phyloP scores from a whole-genome alignment of 1,140 invertebrate genomes.

The Macrobrachium rosenbergii region DNA sequence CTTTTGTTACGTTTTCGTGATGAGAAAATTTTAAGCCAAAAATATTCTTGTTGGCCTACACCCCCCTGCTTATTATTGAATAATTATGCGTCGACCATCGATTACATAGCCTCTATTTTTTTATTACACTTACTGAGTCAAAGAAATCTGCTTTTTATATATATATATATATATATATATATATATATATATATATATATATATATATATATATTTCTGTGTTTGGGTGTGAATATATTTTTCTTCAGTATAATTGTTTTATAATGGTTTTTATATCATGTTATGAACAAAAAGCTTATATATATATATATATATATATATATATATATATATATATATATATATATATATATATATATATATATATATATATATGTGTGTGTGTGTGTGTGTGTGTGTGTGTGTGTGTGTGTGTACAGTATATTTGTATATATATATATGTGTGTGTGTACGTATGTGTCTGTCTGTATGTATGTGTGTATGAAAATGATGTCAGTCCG shows the following conservation, averaged over 20 bases:
- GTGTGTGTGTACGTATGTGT: conserved; percentile 1
- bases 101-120: too few species aligned
- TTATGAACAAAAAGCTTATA: not conserved
- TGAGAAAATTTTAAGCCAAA: too few species aligned
- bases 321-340: not conserved
- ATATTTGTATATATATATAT: not conserved
- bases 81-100: too few species aligned
- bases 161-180: too few species aligned
- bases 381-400: not conserved
- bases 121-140: too few species aligned
- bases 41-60: too few species aligned
- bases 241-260: not conserved
- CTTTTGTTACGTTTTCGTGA: too few species aligned
- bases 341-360: too few species aligned
- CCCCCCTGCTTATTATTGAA: too few species aligned
- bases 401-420: not conserved
- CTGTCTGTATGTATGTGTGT: not conserved
- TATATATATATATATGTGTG: not conserved
- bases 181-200: too few species aligned
- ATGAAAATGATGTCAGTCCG: not conserved
- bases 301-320: not conserved
- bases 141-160: too few species aligned
- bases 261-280: not conserved
- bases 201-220: not conserved
- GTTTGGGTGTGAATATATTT: not conserved